Conservation (phyloP, 2,797 vertebrate genomes). For the Avahi laniger region DNA sequence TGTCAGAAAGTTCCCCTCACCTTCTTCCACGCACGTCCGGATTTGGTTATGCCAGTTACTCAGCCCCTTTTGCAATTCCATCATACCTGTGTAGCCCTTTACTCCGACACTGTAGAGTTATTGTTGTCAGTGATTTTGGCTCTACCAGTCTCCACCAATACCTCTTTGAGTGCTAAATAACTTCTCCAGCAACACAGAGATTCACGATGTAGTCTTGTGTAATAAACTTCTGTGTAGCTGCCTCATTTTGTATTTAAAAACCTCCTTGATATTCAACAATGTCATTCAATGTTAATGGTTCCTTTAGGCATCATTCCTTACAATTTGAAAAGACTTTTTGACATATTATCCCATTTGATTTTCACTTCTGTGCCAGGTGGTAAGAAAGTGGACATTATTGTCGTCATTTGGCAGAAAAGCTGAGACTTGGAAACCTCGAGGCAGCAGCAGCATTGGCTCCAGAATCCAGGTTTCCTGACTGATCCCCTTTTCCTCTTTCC, state of each 20-base stretch:
- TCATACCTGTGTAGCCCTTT: background rate
- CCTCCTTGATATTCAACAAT: background rate
- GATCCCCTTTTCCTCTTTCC: background rate
- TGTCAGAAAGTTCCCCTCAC: background rate
- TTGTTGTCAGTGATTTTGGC: background rate
- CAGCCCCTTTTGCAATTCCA: background rate
- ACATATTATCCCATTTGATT: background rate
- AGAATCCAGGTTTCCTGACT: background rate
- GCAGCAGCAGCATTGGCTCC: background rate
- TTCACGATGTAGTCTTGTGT: background rate
- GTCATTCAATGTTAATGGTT: background rate
- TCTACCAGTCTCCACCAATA: background rate
- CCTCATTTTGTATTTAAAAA: slow-evolving; percentile 36
- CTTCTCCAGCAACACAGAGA: background rate
- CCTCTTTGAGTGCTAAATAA: background rate
- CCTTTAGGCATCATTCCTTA: background rate
- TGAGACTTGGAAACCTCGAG: background rate
- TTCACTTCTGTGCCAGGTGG: background rate
- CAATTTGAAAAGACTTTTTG: background rate
- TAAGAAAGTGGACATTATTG: background rate
- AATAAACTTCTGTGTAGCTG: background rate
- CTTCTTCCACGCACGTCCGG: background rate
- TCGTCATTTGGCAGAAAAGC: background rate
- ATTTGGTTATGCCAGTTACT: background rate
- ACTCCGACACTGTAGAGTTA: background rate